These are phyloP conservation scores for Pachyseris speciosa DNA, from an alignment of 64 coral and sea anemone species.

Conservation along the genomic window DNA sequence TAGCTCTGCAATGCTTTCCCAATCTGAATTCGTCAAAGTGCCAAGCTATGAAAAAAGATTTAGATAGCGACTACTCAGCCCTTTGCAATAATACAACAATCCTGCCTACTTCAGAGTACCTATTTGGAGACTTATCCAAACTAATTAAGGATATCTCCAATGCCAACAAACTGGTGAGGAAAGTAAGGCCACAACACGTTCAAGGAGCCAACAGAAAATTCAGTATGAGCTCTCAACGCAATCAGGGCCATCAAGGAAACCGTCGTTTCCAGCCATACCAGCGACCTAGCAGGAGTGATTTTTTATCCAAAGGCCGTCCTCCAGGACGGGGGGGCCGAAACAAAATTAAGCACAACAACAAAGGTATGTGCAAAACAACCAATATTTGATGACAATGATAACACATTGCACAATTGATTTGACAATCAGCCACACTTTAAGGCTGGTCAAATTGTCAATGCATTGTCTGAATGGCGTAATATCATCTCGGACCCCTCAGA, in stretches of 20 bases:
- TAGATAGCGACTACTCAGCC: slow-evolving; percentile 16
- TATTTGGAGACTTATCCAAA: slow-evolving; percentile 62
- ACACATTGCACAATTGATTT: neutral
- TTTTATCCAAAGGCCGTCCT: neutral
- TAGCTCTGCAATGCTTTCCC: slow-evolving; percentile 23
- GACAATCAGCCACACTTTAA: slow-evolving; percentile 5
- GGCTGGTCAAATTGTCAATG: neutral
- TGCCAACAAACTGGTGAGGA: slow-evolving; percentile 35
- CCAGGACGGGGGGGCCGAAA: neutral
- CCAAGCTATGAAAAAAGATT: slow-evolving; percentile 28
- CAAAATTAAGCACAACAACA: neutral
- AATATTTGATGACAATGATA: neutral
- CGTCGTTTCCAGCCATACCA: neutral
- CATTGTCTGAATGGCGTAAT: neutral
- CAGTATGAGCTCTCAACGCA: neutral
- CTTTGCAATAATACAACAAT: slow-evolving; percentile 23
- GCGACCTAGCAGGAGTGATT: neutral
- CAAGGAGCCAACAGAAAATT: neutral
- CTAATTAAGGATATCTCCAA: slow-evolving; percentile 55
- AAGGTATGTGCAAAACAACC: neutral
- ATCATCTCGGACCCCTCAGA: slow-evolving; percentile 6
- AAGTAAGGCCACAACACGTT: neutral
- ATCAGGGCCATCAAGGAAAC: neutral
- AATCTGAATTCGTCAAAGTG: slow-evolving; percentile 10
- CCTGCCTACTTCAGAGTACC: slow-evolving; percentile 36